phyloP scores from a whole-genome alignment of 1,140 invertebrate species.

The Thalassaphorura encarpata region DNA sequence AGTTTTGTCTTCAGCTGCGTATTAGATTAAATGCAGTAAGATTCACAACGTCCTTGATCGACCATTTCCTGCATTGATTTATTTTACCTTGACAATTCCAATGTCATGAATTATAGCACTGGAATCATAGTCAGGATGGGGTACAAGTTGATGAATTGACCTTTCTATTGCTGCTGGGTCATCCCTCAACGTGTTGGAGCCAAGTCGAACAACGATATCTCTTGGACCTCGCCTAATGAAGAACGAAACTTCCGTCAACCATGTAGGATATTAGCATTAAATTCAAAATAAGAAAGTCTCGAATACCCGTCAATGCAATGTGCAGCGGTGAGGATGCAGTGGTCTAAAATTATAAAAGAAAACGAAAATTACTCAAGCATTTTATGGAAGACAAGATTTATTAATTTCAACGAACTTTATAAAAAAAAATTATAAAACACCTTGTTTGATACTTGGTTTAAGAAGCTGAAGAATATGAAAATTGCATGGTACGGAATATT shows the following conservation, averaged over 20 bases:
- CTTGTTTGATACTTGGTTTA: no score
- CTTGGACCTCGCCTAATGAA: slow-evolving; percentile 11
- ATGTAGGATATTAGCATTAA: background rate
- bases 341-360: no score
- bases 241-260: background rate
- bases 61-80: no score
- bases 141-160: slow-evolving; percentile 5
- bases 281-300: background rate
- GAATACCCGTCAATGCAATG: slow-evolving; percentile 30
- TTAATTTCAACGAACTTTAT: no score
- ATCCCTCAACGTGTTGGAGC: slow-evolving; percentile 21
- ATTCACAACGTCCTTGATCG: no score
- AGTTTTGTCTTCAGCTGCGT: slow-evolving; percentile 19
- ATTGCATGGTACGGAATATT: no score
- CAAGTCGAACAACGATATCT: slow-evolving; percentile 26
- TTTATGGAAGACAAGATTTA: no score
- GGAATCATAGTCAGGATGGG: slow-evolving; percentile 26
- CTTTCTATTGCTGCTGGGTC: slow-evolving; percentile 19
- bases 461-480: no score
- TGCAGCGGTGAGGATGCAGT: slow-evolving; percentile 20
- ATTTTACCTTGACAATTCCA: slow-evolving; percentile 22
- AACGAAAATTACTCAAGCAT: no score
- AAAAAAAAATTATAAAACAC: no score
- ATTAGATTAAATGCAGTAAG: background rate
- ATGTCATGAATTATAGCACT: slow-evolving; percentile 27